A percentile compares a stretch with the other conserved stretches of the same genome.
phyloP scores from a whole-genome alignment of 2,888 invertebrate species.

The Neoitamus cyanurus region DNA sequence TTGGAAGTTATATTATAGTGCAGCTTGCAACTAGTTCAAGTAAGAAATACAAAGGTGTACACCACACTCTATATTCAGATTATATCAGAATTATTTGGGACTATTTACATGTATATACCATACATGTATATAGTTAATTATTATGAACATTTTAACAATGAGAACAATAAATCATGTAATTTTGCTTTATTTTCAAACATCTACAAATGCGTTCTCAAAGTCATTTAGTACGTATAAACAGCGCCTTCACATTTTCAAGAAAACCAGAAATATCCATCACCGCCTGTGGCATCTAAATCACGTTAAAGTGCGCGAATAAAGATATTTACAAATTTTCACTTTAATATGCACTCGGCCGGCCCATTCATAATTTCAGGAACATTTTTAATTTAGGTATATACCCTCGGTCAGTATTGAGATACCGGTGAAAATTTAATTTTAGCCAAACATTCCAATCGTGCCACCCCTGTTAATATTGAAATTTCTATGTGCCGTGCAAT shows the following conservation, averaged over 20 bases:
- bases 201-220: not conserved
- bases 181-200: not conserved
- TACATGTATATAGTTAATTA: too few relatives aligned
- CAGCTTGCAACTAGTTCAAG: too few relatives aligned
- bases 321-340: constrained; percentile 3
- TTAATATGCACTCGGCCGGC: constrained; percentile 6
- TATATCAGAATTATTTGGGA: too few relatives aligned
- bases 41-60: too few relatives aligned
- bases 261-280: constrained; percentile 8
- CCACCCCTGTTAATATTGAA: not conserved
- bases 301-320: not conserved
- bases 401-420: not conserved
- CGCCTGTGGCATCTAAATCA: constrained; percentile 10
- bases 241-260: not conserved
- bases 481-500: not conserved
- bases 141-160: too few relatives aligned
- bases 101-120: too few relatives aligned
- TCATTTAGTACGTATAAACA: not conserved
- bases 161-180: too few relatives aligned
- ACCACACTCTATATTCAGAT: too few relatives aligned
- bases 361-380: not conserved
- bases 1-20: too few relatives aligned
- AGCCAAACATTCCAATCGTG: not conserved
- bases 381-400: constrained; percentile 10
- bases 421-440: not conserved